phyloP scores from a whole-genome alignment of 2,888 invertebrate species.

The Pinctada fucata region DNA sequence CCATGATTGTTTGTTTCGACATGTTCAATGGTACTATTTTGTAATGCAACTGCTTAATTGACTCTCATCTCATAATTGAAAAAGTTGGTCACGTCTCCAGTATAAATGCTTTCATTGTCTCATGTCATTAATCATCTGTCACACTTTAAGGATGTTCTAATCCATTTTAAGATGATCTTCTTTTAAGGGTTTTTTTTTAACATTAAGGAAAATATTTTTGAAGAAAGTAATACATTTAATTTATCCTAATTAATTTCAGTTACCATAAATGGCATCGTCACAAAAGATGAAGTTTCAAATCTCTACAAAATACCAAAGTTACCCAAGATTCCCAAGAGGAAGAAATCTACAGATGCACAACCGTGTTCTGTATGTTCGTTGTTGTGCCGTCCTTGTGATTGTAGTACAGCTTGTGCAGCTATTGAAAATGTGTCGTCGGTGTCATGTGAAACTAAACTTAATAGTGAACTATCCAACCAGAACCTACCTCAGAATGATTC shows the following conservation, averaged over 20 bases:
- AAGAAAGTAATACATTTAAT: too few relatives aligned
- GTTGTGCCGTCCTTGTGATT: not conserved
- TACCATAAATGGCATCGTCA: conserved; percentile 26
- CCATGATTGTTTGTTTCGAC: too few relatives aligned
- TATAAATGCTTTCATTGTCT: too few relatives aligned
- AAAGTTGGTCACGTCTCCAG: too few relatives aligned
- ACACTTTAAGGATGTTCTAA: too few relatives aligned
- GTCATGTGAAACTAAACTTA: not conserved
- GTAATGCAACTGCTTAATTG: too few relatives aligned
- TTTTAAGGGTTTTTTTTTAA: too few relatives aligned
- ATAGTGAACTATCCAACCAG: not conserved
- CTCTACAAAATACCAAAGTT: conserved; percentile 22
- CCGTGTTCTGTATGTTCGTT: not conserved
- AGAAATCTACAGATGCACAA: not conserved
- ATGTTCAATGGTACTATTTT: too few relatives aligned
- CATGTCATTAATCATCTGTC: too few relatives aligned
- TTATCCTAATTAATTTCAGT: not conserved
- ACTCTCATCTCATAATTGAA: too few relatives aligned
- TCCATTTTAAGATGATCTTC: too few relatives aligned
- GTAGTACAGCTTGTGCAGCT: not conserved
- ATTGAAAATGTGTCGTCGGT: not conserved
- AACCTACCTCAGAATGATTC: conserved; percentile 3
- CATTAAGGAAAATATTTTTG: too few relatives aligned
- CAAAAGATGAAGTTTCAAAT: conserved; percentile 9
- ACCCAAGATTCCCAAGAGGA: conserved; percentile 11